phyloP scores from a whole-genome alignment of 2,888 invertebrate genomes.

The Sycophila texana region DNA sequence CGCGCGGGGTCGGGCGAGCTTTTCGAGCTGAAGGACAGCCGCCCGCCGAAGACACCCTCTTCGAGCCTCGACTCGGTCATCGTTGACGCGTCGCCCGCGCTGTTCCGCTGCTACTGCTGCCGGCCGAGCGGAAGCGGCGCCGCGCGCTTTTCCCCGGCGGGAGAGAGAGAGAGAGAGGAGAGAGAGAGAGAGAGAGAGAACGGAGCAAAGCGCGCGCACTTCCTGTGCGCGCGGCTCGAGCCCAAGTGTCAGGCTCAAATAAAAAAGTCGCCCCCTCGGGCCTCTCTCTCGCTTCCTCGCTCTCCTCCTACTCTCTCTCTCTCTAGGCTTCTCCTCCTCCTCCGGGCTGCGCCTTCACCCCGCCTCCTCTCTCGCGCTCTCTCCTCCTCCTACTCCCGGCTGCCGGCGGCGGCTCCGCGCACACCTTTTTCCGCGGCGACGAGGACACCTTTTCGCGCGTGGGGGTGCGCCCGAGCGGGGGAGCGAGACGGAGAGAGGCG shows the following conservation, averaged over 20 bases:
- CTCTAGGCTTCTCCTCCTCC: constrained; percentile 55
- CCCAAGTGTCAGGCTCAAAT: constrained; percentile 71
- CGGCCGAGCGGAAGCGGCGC: constrained; percentile 12
- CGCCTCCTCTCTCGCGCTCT: constrained; percentile 46
- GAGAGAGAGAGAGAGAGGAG: background rate
- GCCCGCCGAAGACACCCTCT: constrained; percentile 9
- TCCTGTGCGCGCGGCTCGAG: constrained; percentile 65
- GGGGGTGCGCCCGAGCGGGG: background rate
- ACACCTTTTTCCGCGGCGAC: background rate
- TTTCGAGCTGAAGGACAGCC: background rate
- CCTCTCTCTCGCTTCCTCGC: constrained; percentile 54
- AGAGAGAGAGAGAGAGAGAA: background rate
- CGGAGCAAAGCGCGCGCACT: constrained; percentile 57
- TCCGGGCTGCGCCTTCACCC: constrained; percentile 45
- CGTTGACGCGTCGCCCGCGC: background rate
- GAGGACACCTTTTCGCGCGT: background rate
- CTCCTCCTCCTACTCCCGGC: constrained; percentile 38
- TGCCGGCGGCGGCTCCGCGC: background rate
- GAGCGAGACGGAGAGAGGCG: background rate
- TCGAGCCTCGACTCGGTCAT: constrained; percentile 12
- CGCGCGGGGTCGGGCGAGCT: constrained; percentile 20
- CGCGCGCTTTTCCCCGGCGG: background rate
- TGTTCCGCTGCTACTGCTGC: background rate
- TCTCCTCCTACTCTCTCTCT: constrained; percentile 52
- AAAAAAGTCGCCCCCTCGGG: constrained; percentile 71